These are phyloP conservation scores for Platichthys stellatus DNA, from an alignment of 2,113 vertebrate species.

Conservation along the genomic window DNA sequence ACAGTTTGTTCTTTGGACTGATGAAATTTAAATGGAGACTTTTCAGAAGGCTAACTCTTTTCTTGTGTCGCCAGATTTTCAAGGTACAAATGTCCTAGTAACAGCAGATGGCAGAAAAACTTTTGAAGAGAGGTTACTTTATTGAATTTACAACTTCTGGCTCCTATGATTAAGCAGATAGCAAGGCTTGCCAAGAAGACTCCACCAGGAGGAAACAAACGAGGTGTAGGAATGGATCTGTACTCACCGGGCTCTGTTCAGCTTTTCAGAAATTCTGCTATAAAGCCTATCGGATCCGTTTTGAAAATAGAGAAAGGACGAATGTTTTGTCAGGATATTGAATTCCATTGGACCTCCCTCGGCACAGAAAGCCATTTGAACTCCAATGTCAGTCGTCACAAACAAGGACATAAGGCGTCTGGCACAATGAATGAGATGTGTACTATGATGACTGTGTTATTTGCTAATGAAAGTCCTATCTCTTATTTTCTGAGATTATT, in stretches of 20 bases:
- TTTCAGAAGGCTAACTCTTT: constrained; percentile 4
- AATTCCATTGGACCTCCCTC: constrained; percentile 56
- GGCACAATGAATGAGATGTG: constrained; percentile 38
- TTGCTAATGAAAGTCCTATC: too few species aligned
- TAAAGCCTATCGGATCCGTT: constrained; percentile 61
- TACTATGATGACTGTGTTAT: background rate
- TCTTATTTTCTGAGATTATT: too few species aligned
- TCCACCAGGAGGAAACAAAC: constrained; percentile 29
- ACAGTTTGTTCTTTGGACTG: background rate
- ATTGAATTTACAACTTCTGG: constrained; percentile 43
- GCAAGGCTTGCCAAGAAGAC: constrained; percentile 5
- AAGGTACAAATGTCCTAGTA: constrained; percentile 19
- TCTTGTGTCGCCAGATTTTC: background rate
- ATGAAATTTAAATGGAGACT: constrained; percentile 12
- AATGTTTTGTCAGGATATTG: constrained; percentile 67
- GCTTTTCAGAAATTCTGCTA: constrained; percentile 43
- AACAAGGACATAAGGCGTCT: constrained; percentile 52
- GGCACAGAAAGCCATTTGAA: constrained; percentile 56
- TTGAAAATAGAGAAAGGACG: constrained; percentile 51
- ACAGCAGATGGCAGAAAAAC: constrained; percentile 6
- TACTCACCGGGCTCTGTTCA: constrained; percentile 34
- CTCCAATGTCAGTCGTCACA: constrained; percentile 44
- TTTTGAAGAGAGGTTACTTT: constrained; percentile 26
- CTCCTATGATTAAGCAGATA: background rate
- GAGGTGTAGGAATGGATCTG: constrained; percentile 33